These are phyloP conservation scores for Riptortus pedestris DNA, from an alignment of 1,140 invertebrate genomes.

Conservation along the genomic window DNA sequence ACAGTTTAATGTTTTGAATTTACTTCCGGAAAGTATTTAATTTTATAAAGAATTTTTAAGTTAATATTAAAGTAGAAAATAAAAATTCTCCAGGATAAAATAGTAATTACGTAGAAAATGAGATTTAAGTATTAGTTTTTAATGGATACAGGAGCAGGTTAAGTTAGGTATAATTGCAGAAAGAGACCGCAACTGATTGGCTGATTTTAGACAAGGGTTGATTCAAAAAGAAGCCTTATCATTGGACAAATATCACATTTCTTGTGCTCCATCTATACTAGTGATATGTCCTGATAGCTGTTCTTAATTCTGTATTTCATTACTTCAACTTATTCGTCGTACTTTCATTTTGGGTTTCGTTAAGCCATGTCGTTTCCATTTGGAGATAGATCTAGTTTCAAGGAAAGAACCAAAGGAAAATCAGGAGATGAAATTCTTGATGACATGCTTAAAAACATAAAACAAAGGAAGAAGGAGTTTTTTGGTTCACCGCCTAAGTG, in stretches of 20 bases:
- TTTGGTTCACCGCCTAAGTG: slow-evolving; percentile 11
- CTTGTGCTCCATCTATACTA: neutral
- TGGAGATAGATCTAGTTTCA: slow-evolving; percentile 11
- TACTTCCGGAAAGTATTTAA: too few relatives aligned
- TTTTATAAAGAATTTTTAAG: too few relatives aligned
- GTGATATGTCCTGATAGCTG: neutral
- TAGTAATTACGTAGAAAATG: too few relatives aligned
- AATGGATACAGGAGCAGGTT: too few relatives aligned
- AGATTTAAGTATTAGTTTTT: too few relatives aligned
- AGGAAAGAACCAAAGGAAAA: slow-evolving; percentile 11
- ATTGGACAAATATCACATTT: slow-evolving; percentile 16
- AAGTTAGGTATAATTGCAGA: too few relatives aligned
- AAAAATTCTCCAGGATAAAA: too few relatives aligned
- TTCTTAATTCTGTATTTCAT: too few relatives aligned
- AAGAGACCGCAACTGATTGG: neutral
- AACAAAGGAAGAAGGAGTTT: slow-evolving; percentile 17
- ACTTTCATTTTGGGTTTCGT: too few relatives aligned
- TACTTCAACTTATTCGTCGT: too few relatives aligned
- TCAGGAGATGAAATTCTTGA: slow-evolving; percentile 13
- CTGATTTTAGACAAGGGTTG: slow-evolving; percentile 3
- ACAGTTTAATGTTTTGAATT: too few relatives aligned
- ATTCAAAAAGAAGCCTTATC: slow-evolving; percentile 14
- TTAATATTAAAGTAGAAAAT: too few relatives aligned
- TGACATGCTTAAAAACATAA: slow-evolving; percentile 16
- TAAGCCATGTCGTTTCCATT: slow-evolving; percentile 22